phyloP scores from a whole-genome alignment of 2,888 invertebrate genomes.

The Drosophila neonasuta region DNA sequence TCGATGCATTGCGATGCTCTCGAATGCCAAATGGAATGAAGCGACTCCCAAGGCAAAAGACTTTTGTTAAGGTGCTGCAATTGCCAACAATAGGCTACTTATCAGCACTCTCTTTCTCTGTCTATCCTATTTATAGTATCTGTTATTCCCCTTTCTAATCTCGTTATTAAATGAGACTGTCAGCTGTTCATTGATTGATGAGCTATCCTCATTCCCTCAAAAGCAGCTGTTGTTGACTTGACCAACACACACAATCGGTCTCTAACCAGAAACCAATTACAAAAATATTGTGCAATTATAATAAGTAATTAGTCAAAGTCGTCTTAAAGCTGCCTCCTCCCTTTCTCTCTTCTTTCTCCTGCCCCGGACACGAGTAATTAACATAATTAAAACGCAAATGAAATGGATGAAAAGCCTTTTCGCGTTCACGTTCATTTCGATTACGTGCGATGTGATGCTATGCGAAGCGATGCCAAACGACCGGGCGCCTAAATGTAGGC shows the following conservation, averaged over 20 bases:
- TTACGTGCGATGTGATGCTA: slow-evolving; percentile 47
- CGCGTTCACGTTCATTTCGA: slow-evolving; percentile 44
- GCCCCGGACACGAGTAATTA: slow-evolving; percentile 34
- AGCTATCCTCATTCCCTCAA: not conserved
- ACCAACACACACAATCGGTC: slow-evolving; percentile 1
- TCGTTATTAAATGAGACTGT: slow-evolving; percentile 21
- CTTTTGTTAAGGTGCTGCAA: slow-evolving; percentile 7
- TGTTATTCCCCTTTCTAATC: slow-evolving; percentile 13
- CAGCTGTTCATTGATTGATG: slow-evolving; percentile 46
- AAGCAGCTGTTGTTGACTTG: slow-evolving; percentile 22
- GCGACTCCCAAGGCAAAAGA: not conserved
- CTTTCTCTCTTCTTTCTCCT: no score
- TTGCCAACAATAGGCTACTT: slow-evolving; percentile 36
- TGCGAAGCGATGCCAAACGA: slow-evolving; percentile 19
- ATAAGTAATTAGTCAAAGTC: slow-evolving; percentile 62
- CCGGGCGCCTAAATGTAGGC: slow-evolving; percentile 43
- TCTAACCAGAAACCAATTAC: slow-evolving; percentile 28
- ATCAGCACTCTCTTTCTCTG: slow-evolving; percentile 1
- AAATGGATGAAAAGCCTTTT: slow-evolving; percentile 40
- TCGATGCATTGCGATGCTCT: slow-evolving; percentile 29
- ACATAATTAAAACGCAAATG: slow-evolving; percentile 64
- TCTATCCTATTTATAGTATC: not conserved
- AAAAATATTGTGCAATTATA: slow-evolving; percentile 52
- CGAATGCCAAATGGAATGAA: not conserved
- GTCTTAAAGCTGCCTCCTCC: slow-evolving; percentile 31